These are phyloP conservation scores for Netelia inedita DNA, from an alignment of 2,888 invertebrate species.

Conservation along the genomic window DNA sequence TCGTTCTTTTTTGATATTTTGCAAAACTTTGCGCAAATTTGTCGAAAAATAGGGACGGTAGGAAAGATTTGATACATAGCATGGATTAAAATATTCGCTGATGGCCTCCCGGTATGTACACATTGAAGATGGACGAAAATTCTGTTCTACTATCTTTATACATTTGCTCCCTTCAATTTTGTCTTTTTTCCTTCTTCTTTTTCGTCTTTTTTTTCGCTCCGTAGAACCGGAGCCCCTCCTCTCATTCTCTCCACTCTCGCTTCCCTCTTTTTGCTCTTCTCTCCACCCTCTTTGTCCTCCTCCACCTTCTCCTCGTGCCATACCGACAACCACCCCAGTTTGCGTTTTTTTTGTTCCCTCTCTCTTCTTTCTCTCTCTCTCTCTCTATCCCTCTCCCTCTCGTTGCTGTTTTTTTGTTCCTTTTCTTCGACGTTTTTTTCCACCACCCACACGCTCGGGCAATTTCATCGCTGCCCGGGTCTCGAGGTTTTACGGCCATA, in stretches of 20 bases:
- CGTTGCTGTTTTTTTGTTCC: conserved; percentile 57
- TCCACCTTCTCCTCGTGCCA: conserved; percentile 51
- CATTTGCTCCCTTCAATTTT: conserved; percentile 56
- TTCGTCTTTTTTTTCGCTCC: conserved; percentile 48
- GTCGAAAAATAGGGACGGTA: background rate
- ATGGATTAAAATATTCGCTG: conserved; percentile 22
- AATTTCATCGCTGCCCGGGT: conserved; percentile 80
- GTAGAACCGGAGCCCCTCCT: conserved; percentile 55
- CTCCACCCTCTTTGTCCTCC: conserved; percentile 30
- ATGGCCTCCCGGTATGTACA: conserved; percentile 16
- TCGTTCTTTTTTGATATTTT: background rate
- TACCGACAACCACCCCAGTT: conserved; percentile 61
- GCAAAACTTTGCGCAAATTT: background rate
- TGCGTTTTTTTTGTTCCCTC: conserved; percentile 44
- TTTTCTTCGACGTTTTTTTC: conserved; percentile 66
- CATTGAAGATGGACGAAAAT: conserved; percentile 47
- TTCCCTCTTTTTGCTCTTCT: conserved; percentile 40
- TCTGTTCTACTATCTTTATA: conserved; percentile 48
- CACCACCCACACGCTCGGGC: conserved; percentile 73
- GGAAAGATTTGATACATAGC: conserved; percentile 26
- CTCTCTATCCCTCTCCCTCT: conserved; percentile 7
- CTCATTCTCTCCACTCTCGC: conserved; percentile 57
- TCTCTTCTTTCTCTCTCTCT: conserved; percentile 59
- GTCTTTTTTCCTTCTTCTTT: conserved; percentile 65
- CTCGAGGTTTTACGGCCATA: conserved; percentile 73